phyloP scores from a whole-genome alignment of 2,113 vertebrate species.

The Nestor notabilis region DNA sequence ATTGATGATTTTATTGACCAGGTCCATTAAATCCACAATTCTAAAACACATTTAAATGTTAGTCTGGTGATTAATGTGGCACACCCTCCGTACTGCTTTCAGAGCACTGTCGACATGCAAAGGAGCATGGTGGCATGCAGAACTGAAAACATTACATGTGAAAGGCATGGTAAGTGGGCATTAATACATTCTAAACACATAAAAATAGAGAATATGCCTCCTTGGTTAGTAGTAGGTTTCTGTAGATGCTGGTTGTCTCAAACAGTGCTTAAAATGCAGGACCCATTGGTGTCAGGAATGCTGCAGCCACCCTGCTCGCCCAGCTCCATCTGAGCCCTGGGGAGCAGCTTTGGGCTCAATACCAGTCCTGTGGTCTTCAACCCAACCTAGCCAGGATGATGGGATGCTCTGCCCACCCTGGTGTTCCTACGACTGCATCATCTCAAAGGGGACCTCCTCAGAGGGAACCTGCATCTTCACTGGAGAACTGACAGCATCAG shows the following conservation, averaged over 20 bases:
- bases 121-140: conserved; percentile 63
- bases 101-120: conserved; percentile 73
- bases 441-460: not conserved
- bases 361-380: not conserved
- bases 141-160: conserved; percentile 59
- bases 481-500: not conserved
- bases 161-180: conserved; percentile 44
- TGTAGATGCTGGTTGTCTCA: not conserved
- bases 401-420: not conserved
- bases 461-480: not conserved
- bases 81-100: conserved; percentile 58
- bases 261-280: not conserved
- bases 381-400: not conserved
- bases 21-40: conserved; percentile 74
- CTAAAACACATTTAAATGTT: conserved; percentile 74
- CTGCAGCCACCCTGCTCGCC: fast-evolving
- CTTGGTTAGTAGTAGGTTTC: conserved; percentile 58
- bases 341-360: not conserved
- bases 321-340: not conserved
- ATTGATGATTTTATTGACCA: conserved; percentile 73
- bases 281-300: not conserved
- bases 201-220: conserved; percentile 64
- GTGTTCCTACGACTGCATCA: not conserved
- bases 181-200: conserved; percentile 48
- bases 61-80: conserved; percentile 68